phyloP scores from a whole-genome alignment of 2,888 invertebrate species.

The Epirrita christyi region DNA sequence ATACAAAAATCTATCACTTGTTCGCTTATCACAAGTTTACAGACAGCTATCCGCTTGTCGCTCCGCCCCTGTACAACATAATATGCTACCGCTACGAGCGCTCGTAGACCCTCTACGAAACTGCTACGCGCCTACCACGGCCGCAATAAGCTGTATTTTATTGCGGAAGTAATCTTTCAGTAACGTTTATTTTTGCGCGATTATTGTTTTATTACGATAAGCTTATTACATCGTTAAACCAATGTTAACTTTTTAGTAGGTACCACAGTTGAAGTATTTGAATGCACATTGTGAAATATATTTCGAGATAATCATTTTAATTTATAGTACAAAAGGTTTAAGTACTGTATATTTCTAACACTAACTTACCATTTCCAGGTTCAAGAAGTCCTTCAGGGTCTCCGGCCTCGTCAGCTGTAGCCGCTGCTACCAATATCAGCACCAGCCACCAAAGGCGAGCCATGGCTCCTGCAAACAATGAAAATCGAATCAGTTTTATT shows the following conservation, averaged over 20 bases:
- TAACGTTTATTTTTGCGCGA: slow-evolving; percentile 39
- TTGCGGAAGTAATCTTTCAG: slow-evolving; percentile 43
- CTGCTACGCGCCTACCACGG: slow-evolving; percentile 40
- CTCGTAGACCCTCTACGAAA: slow-evolving; percentile 28
- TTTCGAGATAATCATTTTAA: not conserved
- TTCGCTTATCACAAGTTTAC: too few species aligned
- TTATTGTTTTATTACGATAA: slow-evolving; percentile 34
- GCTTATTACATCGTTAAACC: slow-evolving; percentile 29
- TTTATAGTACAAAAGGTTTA: too few species aligned
- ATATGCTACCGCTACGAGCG: slow-evolving; percentile 9
- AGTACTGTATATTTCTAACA: too few species aligned
- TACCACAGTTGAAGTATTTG: not conserved
- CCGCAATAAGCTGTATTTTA: slow-evolving; percentile 39
- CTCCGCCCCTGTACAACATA: slow-evolving; percentile 22
- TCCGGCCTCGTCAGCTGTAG: slow-evolving; percentile 61
- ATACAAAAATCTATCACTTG: too few species aligned
- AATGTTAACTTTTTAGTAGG: slow-evolving; percentile 6
- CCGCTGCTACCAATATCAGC: slow-evolving; percentile 49
- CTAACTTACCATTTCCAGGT: slow-evolving; percentile 51
- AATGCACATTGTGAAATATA: not conserved
- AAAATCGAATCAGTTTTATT: slow-evolving; percentile 3
- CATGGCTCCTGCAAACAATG: slow-evolving; percentile 53
- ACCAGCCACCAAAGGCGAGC: slow-evolving; percentile 53
- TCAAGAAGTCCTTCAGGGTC: slow-evolving; percentile 66
- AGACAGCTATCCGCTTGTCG: not conserved